Evolutionary conservation across 1,140 invertebrate genomes (phyloP).

Genomic region (Platorchestia sp.): DNA sequence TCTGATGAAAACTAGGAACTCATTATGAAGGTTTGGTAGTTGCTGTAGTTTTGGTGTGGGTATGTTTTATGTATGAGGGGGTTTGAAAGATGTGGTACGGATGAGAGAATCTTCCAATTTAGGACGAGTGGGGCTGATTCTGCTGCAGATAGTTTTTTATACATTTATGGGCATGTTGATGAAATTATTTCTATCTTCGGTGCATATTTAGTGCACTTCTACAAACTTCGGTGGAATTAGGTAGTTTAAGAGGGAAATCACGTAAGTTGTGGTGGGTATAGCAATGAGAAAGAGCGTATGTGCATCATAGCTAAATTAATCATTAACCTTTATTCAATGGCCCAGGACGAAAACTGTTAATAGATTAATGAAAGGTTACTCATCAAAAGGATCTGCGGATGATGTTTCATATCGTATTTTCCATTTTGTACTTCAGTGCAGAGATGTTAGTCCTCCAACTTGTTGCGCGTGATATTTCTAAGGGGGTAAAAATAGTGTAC

Average conservation of each 20-base stretch:
- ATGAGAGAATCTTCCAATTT: not conserved
- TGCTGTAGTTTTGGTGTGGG: not conserved
- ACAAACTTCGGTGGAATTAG: not conserved
- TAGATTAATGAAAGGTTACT: not conserved
- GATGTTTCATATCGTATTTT: not conserved
- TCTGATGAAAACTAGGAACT: not conserved
- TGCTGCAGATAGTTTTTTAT: not conserved
- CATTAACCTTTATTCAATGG: not conserved
- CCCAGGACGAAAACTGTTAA: not conserved
- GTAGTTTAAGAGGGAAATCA: not conserved
- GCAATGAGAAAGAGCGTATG: not conserved
- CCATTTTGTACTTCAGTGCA: not conserved
- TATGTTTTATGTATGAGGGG: too few species aligned
- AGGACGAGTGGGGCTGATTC: not conserved
- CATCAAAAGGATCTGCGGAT: not conserved
- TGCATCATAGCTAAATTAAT: not conserved
- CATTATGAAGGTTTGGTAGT: not conserved
- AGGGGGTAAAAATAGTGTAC: not conserved
- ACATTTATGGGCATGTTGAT: not conserved
- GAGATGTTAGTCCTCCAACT: not conserved
- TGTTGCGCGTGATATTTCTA: not conserved
- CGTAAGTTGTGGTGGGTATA: not conserved
- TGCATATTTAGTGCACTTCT: not conserved
- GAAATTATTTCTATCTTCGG: not conserved
- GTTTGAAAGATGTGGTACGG: not conserved